These are phyloP conservation scores for Ceyx melanurus DNA, from an alignment of 2,113 vertebrate species.

Conservation along the genomic window DNA sequence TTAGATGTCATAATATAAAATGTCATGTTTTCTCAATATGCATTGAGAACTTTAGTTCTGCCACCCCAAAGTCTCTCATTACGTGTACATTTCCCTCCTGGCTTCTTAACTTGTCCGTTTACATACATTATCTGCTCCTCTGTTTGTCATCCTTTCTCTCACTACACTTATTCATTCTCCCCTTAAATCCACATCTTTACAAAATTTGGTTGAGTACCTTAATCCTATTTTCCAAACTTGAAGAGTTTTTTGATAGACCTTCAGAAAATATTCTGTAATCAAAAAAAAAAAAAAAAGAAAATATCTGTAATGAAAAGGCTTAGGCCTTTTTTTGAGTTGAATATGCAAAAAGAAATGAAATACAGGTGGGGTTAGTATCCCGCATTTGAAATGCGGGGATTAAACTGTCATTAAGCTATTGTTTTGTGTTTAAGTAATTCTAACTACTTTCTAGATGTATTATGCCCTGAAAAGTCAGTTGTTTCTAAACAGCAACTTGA, in stretches of 20 bases:
- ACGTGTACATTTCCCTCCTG: not conserved
- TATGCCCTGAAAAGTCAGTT: not conserved
- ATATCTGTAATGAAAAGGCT: not conserved
- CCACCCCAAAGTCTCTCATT: not conserved
- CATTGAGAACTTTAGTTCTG: not conserved
- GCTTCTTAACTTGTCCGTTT: not conserved
- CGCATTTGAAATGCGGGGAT: not conserved
- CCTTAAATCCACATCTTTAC: not conserved
- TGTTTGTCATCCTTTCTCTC: not conserved
- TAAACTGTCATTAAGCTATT: not conserved
- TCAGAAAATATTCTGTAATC: not conserved
- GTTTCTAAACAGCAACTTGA: not conserved
- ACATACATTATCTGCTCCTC: not conserved
- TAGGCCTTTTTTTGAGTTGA: not conserved
- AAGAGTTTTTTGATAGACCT: not conserved
- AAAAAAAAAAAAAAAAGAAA: not conserved
- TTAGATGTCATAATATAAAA: too few relatives aligned
- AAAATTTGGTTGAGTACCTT: not conserved
- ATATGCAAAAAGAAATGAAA: not conserved
- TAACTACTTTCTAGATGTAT: not conserved
- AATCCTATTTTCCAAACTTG: not conserved
- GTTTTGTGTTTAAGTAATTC: not conserved
- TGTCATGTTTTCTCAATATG: not conserved
- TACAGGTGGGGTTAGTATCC: not conserved
- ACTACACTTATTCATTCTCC: not conserved